Evolutionary conservation across 1,140 invertebrate species (phyloP).

Genomic region (Aethina tumida): DNA sequence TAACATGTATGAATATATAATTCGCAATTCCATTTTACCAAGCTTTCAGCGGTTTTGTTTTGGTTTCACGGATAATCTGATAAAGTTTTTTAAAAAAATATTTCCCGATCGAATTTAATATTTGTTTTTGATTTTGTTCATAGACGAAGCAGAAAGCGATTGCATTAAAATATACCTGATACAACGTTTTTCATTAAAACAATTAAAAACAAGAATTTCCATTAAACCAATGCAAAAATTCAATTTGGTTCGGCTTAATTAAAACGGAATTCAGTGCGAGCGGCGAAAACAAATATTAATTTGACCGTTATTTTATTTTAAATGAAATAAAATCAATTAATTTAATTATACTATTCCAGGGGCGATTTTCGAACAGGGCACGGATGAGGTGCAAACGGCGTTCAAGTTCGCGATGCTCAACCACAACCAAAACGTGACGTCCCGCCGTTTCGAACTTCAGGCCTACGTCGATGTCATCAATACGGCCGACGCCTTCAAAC

Average conservation of each 20-base stretch:
- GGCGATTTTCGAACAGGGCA: slow-evolving; percentile 81
- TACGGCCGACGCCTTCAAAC: slow-evolving; percentile 84
- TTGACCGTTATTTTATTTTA: not conserved
- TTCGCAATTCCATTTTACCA: too few species aligned
- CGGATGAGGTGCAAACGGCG: slow-evolving; percentile 77
- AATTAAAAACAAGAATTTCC: too few species aligned
- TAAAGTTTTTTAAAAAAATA: too few species aligned
- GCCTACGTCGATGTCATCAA: slow-evolving; percentile 85
- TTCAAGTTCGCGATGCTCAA: slow-evolving; percentile 78
- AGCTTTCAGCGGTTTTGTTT: too few species aligned
- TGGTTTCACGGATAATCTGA: too few species aligned
- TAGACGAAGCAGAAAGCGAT: too few species aligned
- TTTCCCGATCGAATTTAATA: too few species aligned
- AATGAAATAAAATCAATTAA: slow-evolving; percentile 8
- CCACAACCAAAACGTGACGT: slow-evolving; percentile 67
- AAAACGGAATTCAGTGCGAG: not conserved
- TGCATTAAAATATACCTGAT: too few species aligned
- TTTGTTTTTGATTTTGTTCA: too few species aligned
- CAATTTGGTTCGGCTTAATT: not conserved
- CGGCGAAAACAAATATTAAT: not conserved
- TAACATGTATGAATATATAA: too few species aligned
- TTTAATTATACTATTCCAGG: slow-evolving; percentile 55
- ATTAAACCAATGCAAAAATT: too few species aligned
- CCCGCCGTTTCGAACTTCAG: slow-evolving; percentile 66
- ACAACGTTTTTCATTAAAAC: too few species aligned